phyloP scores from a whole-genome alignment of 1,140 invertebrate genomes.

The Orussus abietinus region DNA sequence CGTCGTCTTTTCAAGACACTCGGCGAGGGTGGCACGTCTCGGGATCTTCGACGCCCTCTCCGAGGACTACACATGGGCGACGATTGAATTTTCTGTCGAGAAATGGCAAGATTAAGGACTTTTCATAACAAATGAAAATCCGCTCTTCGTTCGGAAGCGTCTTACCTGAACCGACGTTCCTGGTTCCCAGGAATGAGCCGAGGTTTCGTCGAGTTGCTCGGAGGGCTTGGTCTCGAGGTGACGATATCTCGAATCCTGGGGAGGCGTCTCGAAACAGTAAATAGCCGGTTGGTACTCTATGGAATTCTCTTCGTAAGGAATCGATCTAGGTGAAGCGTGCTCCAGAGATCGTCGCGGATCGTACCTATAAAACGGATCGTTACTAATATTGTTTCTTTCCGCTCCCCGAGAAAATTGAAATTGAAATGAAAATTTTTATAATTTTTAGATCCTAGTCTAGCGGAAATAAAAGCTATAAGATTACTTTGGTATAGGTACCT shows the following conservation, averaged over 20 bases:
- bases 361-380: constrained; percentile 35
- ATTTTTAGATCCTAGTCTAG: too few relatives aligned
- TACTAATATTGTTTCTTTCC: too few relatives aligned
- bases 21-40: constrained; percentile 54
- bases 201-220: constrained; percentile 27
- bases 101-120: constrained; percentile 9
- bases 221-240: constrained; percentile 27
- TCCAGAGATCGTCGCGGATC: constrained; percentile 31
- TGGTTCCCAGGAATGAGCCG: constrained; percentile 39
- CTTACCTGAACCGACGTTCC: constrained; percentile 32
- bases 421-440: too few relatives aligned
- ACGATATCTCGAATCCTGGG: constrained; percentile 41
- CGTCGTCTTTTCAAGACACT: constrained; percentile 61
- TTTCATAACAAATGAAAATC: neutral
- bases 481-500: too few relatives aligned
- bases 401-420: too few relatives aligned
- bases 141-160: neutral
- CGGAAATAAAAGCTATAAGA: too few relatives aligned
- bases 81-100: constrained; percentile 23
- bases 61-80: constrained; percentile 39
- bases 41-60: constrained; percentile 40
- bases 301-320: constrained; percentile 45
- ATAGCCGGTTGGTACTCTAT: constrained; percentile 38
- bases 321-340: constrained; percentile 32
- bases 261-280: constrained; percentile 47